A percentile compares a stretch with the other conserved stretches of the same genome.
Conservation (phyloP, 2,888 invertebrate genomes). For the Agrotis segetum region DNA sequence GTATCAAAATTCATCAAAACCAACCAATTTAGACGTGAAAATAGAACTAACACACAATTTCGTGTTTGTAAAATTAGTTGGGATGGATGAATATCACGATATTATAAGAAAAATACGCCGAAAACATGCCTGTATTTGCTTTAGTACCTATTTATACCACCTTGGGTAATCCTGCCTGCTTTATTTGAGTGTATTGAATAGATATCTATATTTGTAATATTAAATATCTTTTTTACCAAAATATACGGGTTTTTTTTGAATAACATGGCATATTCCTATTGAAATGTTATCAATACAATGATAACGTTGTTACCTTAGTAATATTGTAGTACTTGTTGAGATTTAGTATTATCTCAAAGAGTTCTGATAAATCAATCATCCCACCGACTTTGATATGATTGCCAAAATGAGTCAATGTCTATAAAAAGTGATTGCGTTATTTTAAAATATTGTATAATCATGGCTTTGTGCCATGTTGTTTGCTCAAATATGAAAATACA, state of each 20-base stretch:
- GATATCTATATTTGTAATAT: slow-evolving; percentile 5
- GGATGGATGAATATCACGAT: background rate
- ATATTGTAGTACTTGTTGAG: slow-evolving; percentile 37
- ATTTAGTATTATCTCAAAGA: slow-evolving; percentile 14
- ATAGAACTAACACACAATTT: too few species aligned
- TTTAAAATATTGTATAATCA: slow-evolving; percentile 4
- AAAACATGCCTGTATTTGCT: background rate
- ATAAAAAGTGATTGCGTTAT: slow-evolving; percentile 15
- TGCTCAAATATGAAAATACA: background rate
- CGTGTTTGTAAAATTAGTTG: too few species aligned
- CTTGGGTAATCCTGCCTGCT: background rate
- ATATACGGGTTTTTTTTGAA: background rate
- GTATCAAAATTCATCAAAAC: too few species aligned
- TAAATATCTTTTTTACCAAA: background rate
- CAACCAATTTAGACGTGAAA: too few species aligned
- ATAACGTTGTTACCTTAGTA: slow-evolving; percentile 25
- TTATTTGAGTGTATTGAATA: slow-evolving; percentile 10
- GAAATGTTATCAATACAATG: slow-evolving; percentile 24
- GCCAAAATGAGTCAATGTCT: slow-evolving; percentile 23
- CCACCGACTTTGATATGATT: slow-evolving; percentile 14
- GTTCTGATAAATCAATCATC: slow-evolving; percentile 38
- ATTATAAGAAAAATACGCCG: too few species aligned
- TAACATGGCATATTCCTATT: background rate
- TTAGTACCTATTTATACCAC: background rate
- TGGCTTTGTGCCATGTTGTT: background rate